Percentiles rank a stretch among this genome's conserved stretches.
Conservation (phyloP, 2,888 invertebrate genomes). For the Pollenia labialis region DNA sequence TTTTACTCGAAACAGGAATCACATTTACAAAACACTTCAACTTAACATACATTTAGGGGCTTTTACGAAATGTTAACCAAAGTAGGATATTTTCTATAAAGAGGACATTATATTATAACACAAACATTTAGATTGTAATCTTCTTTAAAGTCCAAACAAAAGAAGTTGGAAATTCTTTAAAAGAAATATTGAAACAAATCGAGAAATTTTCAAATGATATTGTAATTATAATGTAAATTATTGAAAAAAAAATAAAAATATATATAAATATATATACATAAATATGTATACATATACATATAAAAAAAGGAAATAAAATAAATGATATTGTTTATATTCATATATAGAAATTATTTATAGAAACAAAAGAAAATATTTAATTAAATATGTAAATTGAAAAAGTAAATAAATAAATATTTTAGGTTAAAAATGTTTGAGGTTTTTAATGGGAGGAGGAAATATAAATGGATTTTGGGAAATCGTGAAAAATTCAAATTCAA, state of each 20-base stretch:
- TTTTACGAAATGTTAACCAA: conserved; percentile 18
- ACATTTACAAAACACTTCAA: not conserved
- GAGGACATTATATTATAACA: not conserved
- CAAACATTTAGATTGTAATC: not conserved
- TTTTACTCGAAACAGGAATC: not conserved
- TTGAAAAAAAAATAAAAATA: conserved; percentile 7
- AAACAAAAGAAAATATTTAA: not conserved
- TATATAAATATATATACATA: too few relatives aligned
- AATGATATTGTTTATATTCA: conserved; percentile 47
- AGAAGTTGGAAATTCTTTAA: conserved; percentile 6
- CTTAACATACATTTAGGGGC: conserved; percentile 7
- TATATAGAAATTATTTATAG: conserved; percentile 51
- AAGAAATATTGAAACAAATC: not conserved
- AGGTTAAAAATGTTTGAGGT: not conserved
- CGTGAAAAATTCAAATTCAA: too few relatives aligned
- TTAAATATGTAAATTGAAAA: conserved; percentile 5
- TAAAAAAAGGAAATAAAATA: not conserved
- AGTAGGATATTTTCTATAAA: not conserved
- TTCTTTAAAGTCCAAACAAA: not conserved
- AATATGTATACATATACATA: too few relatives aligned
- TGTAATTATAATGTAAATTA: conserved; percentile 49
- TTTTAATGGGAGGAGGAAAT: too few relatives aligned
- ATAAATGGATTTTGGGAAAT: too few relatives aligned
- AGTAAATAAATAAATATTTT: conserved; percentile 8
- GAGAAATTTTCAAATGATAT: conserved; percentile 20